phyloP scores from a whole-genome alignment of 2,888 invertebrate genomes.

The Drosophila neoperkinsi region DNA sequence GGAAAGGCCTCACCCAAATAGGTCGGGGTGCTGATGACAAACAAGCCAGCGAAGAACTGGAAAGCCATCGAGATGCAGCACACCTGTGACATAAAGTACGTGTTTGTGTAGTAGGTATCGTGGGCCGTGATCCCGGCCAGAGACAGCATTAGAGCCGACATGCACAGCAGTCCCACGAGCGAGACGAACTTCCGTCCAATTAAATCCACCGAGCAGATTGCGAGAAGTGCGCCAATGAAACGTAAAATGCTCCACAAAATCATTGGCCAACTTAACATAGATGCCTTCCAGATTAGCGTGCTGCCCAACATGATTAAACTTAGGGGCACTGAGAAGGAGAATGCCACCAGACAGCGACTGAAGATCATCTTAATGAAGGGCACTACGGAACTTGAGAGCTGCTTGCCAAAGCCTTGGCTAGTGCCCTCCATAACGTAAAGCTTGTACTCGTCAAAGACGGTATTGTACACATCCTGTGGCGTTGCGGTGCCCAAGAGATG shows the following conservation, averaged over 20 bases:
- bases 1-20: conserved; percentile 81
- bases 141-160: conserved; percentile 67
- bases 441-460: conserved; percentile 66
- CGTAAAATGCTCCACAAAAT: conserved; percentile 69
- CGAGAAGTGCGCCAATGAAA: conserved; percentile 61
- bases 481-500: conserved; percentile 49
- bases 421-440: conserved; percentile 68
- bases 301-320: conserved; percentile 52
- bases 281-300: conserved; percentile 18
- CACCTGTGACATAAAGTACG: conserved; percentile 61
- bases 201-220: conserved; percentile 61
- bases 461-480: conserved; percentile 43
- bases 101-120: conserved; percentile 12
- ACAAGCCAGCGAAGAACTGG: conserved; percentile 76
- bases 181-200: conserved; percentile 68
- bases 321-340: conserved; percentile 77
- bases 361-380: conserved; percentile 74
- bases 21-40: conserved; percentile 65
- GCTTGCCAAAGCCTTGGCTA: conserved; percentile 31
- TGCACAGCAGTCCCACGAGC: conserved; percentile 63
- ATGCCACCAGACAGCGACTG: conserved; percentile 76
- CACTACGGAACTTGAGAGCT: conserved; percentile 43
- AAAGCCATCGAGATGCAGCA: conserved; percentile 60
- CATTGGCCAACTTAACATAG: conserved; percentile 55
- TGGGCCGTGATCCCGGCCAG: conserved; percentile 62